phyloP scores from a whole-genome alignment of 2,888 invertebrate species.

The Syrphus vitripennis region DNA sequence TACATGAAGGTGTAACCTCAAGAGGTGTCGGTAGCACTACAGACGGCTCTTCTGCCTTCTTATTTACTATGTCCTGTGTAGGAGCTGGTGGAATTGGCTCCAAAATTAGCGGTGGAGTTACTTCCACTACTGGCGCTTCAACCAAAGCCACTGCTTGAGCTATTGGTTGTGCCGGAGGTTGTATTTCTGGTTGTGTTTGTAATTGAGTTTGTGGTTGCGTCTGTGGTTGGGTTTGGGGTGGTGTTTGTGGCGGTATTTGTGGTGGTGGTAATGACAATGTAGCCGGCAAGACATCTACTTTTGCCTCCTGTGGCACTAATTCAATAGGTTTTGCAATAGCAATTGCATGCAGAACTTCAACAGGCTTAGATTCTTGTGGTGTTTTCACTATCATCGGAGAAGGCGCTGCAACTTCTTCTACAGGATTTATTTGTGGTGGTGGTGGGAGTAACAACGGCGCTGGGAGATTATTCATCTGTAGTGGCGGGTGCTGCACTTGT shows the following conservation, averaged over 20 bases:
- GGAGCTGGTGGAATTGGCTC: not conserved
- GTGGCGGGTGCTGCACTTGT: conserved; percentile 67
- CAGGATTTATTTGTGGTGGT: not conserved
- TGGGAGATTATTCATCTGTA: conserved; percentile 72
- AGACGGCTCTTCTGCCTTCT: not conserved
- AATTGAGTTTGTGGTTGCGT: conserved; percentile 4
- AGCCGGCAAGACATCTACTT: conserved; percentile 13
- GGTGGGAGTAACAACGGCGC: conserved; percentile 76
- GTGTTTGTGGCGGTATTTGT: not conserved
- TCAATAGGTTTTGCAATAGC: not conserved
- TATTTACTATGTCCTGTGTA: not conserved
- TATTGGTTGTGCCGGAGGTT: conserved; percentile 37
- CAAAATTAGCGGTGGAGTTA: not conserved
- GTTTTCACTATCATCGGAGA: conserved; percentile 27
- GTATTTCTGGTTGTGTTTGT: not conserved
- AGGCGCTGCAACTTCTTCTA: not conserved
- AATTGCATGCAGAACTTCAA: conserved; percentile 5
- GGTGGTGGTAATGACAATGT: not conserved
- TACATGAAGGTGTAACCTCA: not conserved
- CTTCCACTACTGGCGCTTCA: conserved; percentile 72
- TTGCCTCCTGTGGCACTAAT: conserved; percentile 12
- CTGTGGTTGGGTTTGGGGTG: conserved; percentile 15
- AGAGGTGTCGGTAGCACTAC: not conserved
- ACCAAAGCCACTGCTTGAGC: conserved; percentile 68
- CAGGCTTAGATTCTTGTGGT: not conserved